phyloP scores from a whole-genome alignment of 2,113 vertebrate species.

The Balaenoptera acutorostrata region DNA sequence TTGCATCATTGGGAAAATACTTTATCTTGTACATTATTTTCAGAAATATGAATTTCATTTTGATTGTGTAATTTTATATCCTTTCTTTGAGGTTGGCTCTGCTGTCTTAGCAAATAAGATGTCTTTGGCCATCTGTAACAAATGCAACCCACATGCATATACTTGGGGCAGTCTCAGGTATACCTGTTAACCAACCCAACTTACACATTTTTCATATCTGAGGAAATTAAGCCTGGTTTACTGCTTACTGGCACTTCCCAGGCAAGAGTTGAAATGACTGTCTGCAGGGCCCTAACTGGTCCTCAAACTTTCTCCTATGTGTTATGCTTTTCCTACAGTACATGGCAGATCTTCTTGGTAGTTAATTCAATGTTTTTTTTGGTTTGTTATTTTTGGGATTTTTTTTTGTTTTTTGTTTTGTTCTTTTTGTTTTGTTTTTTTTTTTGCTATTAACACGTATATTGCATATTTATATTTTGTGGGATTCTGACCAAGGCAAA shows the following conservation, averaged over 20 bases:
- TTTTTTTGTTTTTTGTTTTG: too few species aligned
- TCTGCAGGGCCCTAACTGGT: not conserved
- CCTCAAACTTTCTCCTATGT: not conserved
- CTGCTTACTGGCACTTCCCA: not conserved
- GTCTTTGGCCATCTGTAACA: not conserved
- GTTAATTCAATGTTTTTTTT: not conserved
- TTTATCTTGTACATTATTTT: not conserved
- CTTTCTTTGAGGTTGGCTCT: not conserved
- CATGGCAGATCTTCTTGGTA: not conserved
- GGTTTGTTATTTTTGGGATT: too few species aligned
- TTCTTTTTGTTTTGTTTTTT: not conserved
- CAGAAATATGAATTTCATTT: not conserved
- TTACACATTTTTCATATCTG: not conserved
- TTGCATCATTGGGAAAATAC: not conserved
- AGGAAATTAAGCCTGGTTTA: not conserved
- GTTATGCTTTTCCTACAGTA: not conserved
- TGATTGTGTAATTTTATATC: constrained; percentile 1
- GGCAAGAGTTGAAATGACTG: not conserved
- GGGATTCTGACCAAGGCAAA: not conserved
- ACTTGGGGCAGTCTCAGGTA: not conserved
- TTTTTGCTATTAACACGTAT: not conserved
- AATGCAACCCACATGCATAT: not conserved
- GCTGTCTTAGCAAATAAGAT: not conserved
- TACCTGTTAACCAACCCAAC: not conserved
- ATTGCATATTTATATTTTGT: not conserved